A percentile compares a stretch with the other conserved stretches of the same genome.
Conservation (phyloP, 2,113 vertebrate species). For the Morphnarchus princeps region DNA sequence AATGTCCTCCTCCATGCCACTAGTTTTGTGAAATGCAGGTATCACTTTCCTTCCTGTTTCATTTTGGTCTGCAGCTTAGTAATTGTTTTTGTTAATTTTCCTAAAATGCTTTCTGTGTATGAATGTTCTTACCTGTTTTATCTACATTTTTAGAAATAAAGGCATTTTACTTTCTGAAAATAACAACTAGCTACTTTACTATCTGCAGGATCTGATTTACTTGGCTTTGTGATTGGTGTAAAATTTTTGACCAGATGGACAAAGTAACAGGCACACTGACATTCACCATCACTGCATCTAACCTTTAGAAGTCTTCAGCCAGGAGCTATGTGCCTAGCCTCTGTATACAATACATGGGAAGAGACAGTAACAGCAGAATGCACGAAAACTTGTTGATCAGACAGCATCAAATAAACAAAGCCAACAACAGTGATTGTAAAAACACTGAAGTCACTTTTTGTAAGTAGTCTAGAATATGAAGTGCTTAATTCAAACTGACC, state of each 20-base stretch:
- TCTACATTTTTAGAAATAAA: background rate
- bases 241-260: background rate
- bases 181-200: background rate
- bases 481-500: background rate
- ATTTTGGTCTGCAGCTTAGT: background rate
- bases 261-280: background rate
- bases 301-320: background rate
- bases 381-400: background rate
- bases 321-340: background rate
- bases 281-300: background rate
- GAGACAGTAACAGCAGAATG: background rate
- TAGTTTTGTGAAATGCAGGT: background rate
- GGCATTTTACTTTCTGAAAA: background rate
- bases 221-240: background rate
- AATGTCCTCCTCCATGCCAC: background rate
- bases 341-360: background rate
- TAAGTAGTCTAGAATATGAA: background rate
- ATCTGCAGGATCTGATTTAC: background rate
- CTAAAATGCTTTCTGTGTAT: background rate
- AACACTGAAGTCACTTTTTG: background rate
- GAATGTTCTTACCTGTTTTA: background rate
- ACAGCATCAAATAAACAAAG: background rate
- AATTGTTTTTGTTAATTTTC: background rate
- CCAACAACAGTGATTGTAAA: background rate
- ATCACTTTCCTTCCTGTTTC: background rate